Evolutionary conservation across 2,797 vertebrate species (phyloP).

Genomic region (Sitta carolinensis): DNA sequence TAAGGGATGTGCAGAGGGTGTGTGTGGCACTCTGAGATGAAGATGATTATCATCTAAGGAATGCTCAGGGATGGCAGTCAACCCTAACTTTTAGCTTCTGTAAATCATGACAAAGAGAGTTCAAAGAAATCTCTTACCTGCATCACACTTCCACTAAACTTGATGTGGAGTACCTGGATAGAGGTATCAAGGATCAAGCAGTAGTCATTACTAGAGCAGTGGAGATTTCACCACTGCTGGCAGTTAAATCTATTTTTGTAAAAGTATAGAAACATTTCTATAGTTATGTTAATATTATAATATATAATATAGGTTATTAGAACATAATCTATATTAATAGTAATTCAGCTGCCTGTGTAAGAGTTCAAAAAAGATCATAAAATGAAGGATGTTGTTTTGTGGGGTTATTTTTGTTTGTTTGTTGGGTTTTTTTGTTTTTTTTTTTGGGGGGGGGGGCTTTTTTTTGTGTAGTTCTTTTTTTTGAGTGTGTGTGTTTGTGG

Average conservation of each 20-base stretch:
- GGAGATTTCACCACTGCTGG: background rate
- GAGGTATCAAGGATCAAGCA: background rate
- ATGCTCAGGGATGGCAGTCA: background rate
- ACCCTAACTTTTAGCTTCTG: background rate
- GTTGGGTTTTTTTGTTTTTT: background rate
- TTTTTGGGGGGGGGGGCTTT: background rate
- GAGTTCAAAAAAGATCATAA: background rate
- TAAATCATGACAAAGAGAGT: background rate
- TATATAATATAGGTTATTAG: no score
- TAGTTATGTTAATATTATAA: no score
- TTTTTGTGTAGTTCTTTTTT: no score
- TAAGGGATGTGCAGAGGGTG: rapidly evolving
- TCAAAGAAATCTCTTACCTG: background rate
- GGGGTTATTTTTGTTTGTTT: no score
- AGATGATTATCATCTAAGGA: background rate
- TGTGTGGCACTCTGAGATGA: background rate
- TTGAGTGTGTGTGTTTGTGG: no score
- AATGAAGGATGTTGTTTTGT: background rate
- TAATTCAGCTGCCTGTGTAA: background rate
- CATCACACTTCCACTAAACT: background rate
- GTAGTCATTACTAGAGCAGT: background rate
- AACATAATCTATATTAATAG: background rate
- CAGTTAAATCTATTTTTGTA: background rate
- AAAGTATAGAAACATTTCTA: background rate
- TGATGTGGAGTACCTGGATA: background rate